These are phyloP conservation scores for Bufo bufo DNA, from an alignment of 2,113 vertebrate genomes.

Conservation along the genomic window DNA sequence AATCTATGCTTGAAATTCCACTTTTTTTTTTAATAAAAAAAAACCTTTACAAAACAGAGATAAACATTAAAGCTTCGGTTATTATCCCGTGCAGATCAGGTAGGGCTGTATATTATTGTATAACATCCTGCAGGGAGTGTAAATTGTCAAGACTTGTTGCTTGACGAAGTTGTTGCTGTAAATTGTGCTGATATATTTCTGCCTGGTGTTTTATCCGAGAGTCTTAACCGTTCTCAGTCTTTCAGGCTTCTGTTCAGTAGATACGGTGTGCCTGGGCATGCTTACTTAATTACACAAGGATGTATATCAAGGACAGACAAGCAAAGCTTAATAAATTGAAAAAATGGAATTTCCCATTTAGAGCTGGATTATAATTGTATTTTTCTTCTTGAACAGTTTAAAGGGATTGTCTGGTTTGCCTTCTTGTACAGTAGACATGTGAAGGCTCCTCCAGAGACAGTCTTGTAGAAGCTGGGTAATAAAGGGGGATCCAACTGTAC, in stretches of 20 bases:
- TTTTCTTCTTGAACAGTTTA: background rate
- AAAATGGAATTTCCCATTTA: background rate
- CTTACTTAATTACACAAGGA: background rate
- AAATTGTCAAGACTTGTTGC: conserved; percentile 28
- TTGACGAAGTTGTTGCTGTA: background rate
- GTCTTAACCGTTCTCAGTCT: conserved; percentile 11
- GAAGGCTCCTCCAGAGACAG: no score
- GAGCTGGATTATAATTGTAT: background rate
- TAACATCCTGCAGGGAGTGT: conserved; percentile 1
- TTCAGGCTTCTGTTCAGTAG: background rate
- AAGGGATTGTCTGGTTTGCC: no score
- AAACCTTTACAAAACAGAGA: background rate
- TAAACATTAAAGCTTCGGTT: background rate
- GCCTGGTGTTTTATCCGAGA: background rate
- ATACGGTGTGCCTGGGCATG: background rate
- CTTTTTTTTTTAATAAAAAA: background rate
- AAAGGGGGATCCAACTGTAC: no score
- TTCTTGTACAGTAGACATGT: no score
- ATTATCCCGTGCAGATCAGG: background rate
- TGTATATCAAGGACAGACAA: background rate
- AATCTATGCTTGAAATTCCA: background rate
- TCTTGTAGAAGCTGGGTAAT: no score
- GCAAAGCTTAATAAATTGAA: background rate
- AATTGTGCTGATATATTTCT: background rate
- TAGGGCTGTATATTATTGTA: background rate